These are phyloP conservation scores for Sympetrum striolatum DNA, from an alignment of 2,888 invertebrate genomes.

Conservation along the genomic window DNA sequence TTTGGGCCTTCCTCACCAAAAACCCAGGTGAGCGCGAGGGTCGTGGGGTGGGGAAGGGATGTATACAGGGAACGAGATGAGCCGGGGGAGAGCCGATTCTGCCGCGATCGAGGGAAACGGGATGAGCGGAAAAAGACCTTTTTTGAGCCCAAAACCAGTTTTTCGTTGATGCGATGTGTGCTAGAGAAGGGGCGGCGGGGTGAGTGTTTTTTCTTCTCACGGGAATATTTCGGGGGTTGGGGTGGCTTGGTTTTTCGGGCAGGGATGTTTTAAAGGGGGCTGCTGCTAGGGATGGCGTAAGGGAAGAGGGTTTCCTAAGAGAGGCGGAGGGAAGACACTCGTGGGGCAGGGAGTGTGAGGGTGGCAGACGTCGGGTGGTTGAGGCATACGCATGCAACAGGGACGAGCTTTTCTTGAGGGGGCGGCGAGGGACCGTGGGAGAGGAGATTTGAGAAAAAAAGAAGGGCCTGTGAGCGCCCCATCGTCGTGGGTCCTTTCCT, in stretches of 20 bases:
- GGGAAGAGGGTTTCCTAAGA: constrained; percentile 31
- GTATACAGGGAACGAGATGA: background rate
- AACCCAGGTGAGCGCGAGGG: background rate
- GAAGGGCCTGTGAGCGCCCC: constrained; percentile 5
- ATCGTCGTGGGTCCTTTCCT: background rate
- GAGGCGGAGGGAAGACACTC: background rate
- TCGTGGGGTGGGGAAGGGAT: background rate
- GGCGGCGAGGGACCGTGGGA: constrained; percentile 42
- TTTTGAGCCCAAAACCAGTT: constrained; percentile 38
- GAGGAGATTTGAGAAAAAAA: constrained; percentile 44
- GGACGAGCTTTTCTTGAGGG: background rate
- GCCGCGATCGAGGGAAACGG: constrained; percentile 16
- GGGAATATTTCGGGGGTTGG: constrained; percentile 23
- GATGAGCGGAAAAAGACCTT: constrained; percentile 12
- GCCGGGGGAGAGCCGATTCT: constrained; percentile 1
- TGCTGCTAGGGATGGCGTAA: background rate
- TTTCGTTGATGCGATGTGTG: constrained; percentile 44
- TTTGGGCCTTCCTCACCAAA: background rate
- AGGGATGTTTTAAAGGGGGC: background rate
- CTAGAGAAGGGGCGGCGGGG: background rate
- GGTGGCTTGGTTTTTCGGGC: constrained; percentile 26
- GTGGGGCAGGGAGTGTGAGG: background rate
- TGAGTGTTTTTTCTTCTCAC: constrained; percentile 42
- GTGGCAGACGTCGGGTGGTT: background rate
- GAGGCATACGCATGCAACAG: background rate